phyloP scores from a whole-genome alignment of 1,140 invertebrate genomes.

The Listronotus bonariensis region DNA sequence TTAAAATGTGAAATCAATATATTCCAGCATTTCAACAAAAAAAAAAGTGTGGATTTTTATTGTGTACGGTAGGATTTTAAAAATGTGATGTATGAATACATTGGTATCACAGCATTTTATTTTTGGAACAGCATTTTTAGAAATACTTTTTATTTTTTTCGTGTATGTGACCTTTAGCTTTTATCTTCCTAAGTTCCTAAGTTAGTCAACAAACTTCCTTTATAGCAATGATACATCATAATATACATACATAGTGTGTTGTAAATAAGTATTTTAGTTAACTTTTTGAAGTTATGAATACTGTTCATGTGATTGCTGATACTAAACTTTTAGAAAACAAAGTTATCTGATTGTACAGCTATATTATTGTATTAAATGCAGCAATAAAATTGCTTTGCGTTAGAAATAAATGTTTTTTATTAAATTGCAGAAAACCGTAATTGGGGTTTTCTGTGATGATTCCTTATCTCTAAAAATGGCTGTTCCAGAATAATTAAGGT shows the following conservation, averaged over 20 bases:
- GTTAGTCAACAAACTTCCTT: conserved; percentile 14
- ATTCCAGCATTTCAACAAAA: conserved; percentile 6
- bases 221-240: conserved; percentile 20
- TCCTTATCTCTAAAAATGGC: conserved; percentile 54
- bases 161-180: conserved; percentile 16
- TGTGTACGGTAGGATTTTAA: background rate
- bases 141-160: conserved; percentile 31
- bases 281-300: conserved; percentile 20
- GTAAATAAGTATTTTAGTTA: conserved; percentile 35
- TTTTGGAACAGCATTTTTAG: conserved; percentile 54
- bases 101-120: conserved; percentile 25
- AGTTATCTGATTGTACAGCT: conserved; percentile 44
- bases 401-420: conserved; percentile 41
- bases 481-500: conserved; percentile 51
- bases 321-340: conserved; percentile 36
- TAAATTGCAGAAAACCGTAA: background rate
- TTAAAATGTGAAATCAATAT: conserved; percentile 14
- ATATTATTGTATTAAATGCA: conserved; percentile 49
- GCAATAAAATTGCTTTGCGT: conserved; percentile 56
- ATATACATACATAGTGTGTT: conserved; percentile 31
- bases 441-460: background rate
- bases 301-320: conserved; percentile 43
- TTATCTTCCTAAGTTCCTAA: conserved; percentile 23
- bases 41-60: background rate
- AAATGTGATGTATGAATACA: conserved; percentile 14